Evolutionary conservation across 2,888 invertebrate species (phyloP), one percentile per base, ranked within the genome.

Genomic region (Trisateles emortualis): DNA sequence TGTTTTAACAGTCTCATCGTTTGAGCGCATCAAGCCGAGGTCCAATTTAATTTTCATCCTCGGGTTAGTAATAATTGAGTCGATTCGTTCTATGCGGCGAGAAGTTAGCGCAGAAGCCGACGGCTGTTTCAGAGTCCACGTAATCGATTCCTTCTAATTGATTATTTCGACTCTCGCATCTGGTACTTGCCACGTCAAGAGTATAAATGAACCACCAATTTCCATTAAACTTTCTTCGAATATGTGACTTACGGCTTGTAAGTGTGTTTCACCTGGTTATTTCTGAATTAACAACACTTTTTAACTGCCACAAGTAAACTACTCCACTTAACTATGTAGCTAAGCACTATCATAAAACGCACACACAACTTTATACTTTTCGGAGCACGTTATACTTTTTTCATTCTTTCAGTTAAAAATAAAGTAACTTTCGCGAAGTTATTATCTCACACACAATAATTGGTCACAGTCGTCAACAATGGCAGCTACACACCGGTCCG

Each of bases 1-100:
- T 89, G 87, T 91, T 92, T 90, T 90, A 92, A 92, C 89, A 87
- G 88, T 86, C 84, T 83, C 71, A 70, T 71, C 71, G 74, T 71
- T 71, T 71, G 71, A 71, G 68, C 71, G 71, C 73, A 71, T 71
- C 74, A 67, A 70, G 71, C 71, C 71, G 69, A 64, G 51, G 52
- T 62, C 68, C 68, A 74, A 89, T 90, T 90, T 89, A 88, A 89
- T 90, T 90, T 90, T 86, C 86, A 84, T 83, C 77, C 76, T 81
- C 82, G 83, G 79, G 81, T 84, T 78, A 78, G 80, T 83, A 80
- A 86, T 91, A 90, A 91, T 91, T 90, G 87, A 84, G 80, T 81
- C 82, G 86, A 92, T 91, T 88, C 89, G 88, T 91, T 91, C 88
- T 89, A 88, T 84, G 81, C 72, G 76, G 79, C 74, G 68, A 72